Base-by-base conservation (phyloP, 1,140 invertebrate genomes). In the Pseudoatta argentina region DNA sequence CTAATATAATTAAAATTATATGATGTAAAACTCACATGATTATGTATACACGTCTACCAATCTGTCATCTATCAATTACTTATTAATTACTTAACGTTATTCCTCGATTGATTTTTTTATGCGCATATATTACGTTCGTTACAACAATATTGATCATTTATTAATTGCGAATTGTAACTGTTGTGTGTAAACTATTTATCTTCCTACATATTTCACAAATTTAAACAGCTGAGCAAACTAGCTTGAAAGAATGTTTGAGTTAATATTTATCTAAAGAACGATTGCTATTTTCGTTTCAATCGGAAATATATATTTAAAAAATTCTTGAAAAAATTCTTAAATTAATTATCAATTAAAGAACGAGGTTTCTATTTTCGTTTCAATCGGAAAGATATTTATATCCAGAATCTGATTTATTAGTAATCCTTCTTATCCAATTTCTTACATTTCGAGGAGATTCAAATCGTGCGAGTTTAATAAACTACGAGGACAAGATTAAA, bases 381-480 rank as follows among this genome's bases (percentile, higher is more conserved):
- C n/a, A 30, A 39, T 59, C 7, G n/a, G 34, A 59, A 24, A 59
- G 21, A 10, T 39, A 44, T 10, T 75, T 48, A 69, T 48, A 67
- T 12, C 34, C 24, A 10, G 30, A 75, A 24, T 5, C 55, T 44
- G 34, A 24, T 59, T 55, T 57, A 18, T 75, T 59, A 21, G 59
- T 75, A 59, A 39, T 59, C 39, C 12, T 73, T 73, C 34, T 75
- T 57, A 69, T 51, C 10, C 30, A n/a, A 39, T 39, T 34, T 73
- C 18, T 21, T 30, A 18, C 39, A 14, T 21, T 21, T 14, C 39
- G 14, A 69, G n/a, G 51, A 18, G 3, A 21, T 7, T 67, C 8
- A 21, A 67, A 48, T 48, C n/a, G 4, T n/a, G 39, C 39, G 6
- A 51, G 21, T 48, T 69, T 69, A 69, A 69, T 39, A 48, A 44